These are phyloP conservation scores for Chiloscyllium punctatum DNA, from an alignment of 2,797 vertebrate species.

Conservation along the genomic window DNA sequence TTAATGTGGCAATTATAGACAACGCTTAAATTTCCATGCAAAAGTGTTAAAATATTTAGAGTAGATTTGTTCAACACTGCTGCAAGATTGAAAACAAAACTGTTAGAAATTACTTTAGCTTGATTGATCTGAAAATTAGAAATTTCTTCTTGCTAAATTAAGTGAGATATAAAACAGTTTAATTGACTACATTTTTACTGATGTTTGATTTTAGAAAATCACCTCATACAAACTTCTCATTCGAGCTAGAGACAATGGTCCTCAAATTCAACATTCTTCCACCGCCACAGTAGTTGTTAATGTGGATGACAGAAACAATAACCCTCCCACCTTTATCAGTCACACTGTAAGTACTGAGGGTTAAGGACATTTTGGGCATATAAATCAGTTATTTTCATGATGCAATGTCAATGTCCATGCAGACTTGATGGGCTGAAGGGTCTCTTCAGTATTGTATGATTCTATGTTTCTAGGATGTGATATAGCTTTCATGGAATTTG, in stretches of 20 bases:
- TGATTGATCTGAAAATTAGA: neutral
- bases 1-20: too few species aligned
- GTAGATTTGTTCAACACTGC: too few species aligned
- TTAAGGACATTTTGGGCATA: neutral
- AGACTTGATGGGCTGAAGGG: neutral
- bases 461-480: neutral
- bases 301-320: constrained; percentile 63
- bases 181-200: neutral
- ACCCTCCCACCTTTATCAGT: constrained; percentile 58
- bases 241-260: constrained; percentile 60
- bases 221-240: constrained; percentile 54
- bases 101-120: too few species aligned
- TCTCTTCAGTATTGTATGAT: too few species aligned
- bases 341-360: constrained; percentile 45
- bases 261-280: constrained; percentile 50
- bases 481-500: too few species aligned
- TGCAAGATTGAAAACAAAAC: neutral
- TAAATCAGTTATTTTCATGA: too few species aligned
- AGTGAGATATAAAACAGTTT: neutral
- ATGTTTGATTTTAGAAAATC: constrained; percentile 52
- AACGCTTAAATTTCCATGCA: too few species aligned
- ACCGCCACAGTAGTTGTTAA: constrained; percentile 51
- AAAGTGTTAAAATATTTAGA: too few species aligned
- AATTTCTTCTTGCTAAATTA: too few species aligned
- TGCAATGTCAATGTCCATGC: too few species aligned